A percentile compares a stretch with the other conserved stretches of the same genome.
These are phyloP conservation scores for Osmerus mordax DNA, from an alignment of 2,113 vertebrate species.

Conservation along the genomic window DNA sequence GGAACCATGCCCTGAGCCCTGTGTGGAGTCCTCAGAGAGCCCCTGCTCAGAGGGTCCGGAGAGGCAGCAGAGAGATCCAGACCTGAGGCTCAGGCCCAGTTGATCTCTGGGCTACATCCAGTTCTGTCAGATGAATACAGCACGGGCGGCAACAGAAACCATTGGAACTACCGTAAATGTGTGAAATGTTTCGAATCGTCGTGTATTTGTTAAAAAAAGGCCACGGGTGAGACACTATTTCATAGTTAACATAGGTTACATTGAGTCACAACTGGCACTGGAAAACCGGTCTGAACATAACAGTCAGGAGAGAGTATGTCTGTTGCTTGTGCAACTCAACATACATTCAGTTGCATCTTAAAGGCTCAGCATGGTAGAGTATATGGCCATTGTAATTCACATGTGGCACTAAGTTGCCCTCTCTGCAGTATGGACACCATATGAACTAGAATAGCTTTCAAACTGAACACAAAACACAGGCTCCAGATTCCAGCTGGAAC, in stretches of 20 bases:
- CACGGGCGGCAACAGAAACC: background rate
- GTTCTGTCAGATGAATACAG: background rate
- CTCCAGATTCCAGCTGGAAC: constrained; percentile 38
- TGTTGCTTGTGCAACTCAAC: constrained; percentile 27
- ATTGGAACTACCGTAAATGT: background rate
- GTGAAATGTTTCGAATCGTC: no score
- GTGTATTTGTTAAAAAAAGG: no score
- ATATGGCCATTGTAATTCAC: background rate
- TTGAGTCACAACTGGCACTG: constrained; percentile 28
- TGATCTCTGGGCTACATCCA: constrained; percentile 11
- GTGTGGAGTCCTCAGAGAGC: background rate
- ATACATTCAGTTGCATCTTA: constrained; percentile 32
- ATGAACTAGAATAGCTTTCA: no score
- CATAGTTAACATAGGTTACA: constrained; percentile 14
- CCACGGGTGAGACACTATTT: background rate
- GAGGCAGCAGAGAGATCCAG: background rate
- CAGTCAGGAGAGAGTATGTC: background rate
- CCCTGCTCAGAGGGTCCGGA: background rate
- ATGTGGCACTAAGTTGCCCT: constrained; percentile 29
- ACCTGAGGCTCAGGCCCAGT: no score
- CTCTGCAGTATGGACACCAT: background rate
- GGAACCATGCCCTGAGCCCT: background rate
- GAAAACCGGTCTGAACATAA: background rate
- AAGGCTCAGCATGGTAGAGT: background rate
- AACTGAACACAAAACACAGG: background rate